phyloP scores from a whole-genome alignment of 2,797 vertebrate genomes.

The Chaenodraco wilsoni region DNA sequence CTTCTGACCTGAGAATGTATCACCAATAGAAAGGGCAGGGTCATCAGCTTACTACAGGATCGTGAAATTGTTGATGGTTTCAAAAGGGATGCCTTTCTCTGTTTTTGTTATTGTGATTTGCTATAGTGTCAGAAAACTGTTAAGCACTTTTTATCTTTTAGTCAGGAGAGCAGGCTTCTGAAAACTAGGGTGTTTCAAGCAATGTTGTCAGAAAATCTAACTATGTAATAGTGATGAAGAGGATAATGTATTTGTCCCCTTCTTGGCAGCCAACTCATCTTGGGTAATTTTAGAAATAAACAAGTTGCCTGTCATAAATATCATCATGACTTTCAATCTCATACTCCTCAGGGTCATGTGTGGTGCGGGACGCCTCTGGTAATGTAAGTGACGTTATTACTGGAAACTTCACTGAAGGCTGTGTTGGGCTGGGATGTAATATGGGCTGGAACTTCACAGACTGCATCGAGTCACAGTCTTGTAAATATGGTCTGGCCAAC shows the following conservation, averaged over 20 bases:
- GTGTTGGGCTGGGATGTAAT: constrained; percentile 72
- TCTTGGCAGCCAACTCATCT: neutral
- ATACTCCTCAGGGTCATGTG: constrained; percentile 68
- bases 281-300: neutral
- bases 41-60: neutral
- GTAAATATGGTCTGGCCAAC: constrained; percentile 76
- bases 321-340: too few relatives aligned
- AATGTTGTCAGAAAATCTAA: too few relatives aligned
- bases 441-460: constrained; percentile 84
- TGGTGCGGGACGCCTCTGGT: constrained; percentile 80
- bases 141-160: too few relatives aligned
- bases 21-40: neutral
- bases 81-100: neutral
- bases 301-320: neutral
- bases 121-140: too few relatives aligned
- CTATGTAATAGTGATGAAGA: too few relatives aligned
- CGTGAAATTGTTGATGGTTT: neutral
- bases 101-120: neutral
- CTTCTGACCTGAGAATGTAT: neutral
- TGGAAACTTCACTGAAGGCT: constrained; percentile 65
- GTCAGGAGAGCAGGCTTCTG: too few relatives aligned
- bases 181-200: too few relatives aligned
- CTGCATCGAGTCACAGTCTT: constrained; percentile 69
- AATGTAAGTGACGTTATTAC: constrained; percentile 69
- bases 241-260: neutral